Percentiles rank a stretch among this genome's conserved stretches.
Conservation (phyloP, 2,888 invertebrate genomes). For the Ariolimax columbianus region DNA sequence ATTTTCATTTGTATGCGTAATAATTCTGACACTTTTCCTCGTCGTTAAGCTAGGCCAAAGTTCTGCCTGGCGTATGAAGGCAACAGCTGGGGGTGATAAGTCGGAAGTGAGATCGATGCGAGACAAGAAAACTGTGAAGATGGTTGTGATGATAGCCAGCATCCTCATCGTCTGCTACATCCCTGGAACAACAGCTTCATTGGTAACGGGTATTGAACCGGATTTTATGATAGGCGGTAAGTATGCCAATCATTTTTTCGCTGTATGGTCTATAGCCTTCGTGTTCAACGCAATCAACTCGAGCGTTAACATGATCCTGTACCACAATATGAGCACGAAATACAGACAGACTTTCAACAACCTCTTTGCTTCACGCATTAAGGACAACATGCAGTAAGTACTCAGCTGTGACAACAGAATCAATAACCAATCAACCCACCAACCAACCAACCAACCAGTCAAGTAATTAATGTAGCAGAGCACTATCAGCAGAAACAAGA, state of each 20-base stretch:
- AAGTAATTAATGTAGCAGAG: too few species aligned
- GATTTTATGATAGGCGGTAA: slow-evolving; percentile 1
- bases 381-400: too few species aligned
- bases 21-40: slow-evolving; percentile 3
- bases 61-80: background rate
- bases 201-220: slow-evolving; percentile 10
- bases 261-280: slow-evolving; percentile 22
- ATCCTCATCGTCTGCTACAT: slow-evolving; percentile 23
- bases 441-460: too few species aligned
- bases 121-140: slow-evolving; percentile 22
- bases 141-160: slow-evolving; percentile 17
- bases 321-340: slow-evolving; percentile 30
- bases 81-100: background rate
- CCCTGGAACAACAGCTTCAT: background rate
- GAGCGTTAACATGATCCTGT: slow-evolving; percentile 25
- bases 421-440: too few species aligned
- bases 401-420: too few species aligned
- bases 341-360: slow-evolving; percentile 30
- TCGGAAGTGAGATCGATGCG: background rate
- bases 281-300: slow-evolving; percentile 14
- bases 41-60: background rate
- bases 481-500: too few species aligned
- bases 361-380: background rate
- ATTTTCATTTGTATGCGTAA: slow-evolving; percentile 5
- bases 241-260: slow-evolving; percentile 11